A percentile compares a stretch with the other conserved stretches of the same genome.
phyloP scores from a whole-genome alignment of 2,113 vertebrate genomes.

The Pantherophis guttatus region DNA sequence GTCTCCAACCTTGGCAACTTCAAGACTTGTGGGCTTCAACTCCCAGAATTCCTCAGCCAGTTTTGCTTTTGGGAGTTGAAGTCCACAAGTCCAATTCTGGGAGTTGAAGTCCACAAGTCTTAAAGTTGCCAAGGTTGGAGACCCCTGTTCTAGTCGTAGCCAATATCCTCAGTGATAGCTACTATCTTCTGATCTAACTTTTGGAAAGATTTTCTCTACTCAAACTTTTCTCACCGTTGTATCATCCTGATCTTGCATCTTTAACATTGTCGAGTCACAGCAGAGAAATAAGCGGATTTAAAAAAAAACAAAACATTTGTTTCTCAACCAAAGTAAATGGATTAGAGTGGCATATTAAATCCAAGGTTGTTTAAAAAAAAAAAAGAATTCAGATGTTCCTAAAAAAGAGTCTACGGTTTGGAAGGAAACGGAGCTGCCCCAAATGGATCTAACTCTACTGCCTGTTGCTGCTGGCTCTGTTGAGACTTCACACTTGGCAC shows the following conservation, averaged over 20 bases:
- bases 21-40: no score
- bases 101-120: no score
- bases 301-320: conserved; percentile 42
- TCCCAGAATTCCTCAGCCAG: no score
- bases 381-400: neutral
- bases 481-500: conserved; percentile 68
- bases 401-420: conserved; percentile 79
- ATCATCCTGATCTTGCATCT: conserved; percentile 40
- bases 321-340: conserved; percentile 33
- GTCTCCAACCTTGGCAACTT: no score
- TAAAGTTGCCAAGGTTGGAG: no score
- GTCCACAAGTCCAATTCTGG: no score
- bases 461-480: conserved; percentile 68
- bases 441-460: conserved; percentile 90
- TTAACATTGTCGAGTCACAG: neutral
- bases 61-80: no score
- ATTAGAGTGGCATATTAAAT: conserved; percentile 34
- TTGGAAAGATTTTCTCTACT: neutral
- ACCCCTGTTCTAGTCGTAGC: neutral
- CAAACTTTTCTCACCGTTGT: conserved; percentile 8
- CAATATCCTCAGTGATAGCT: conserved; percentile 8
- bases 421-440: conserved; percentile 94
- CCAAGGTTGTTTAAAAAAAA: neutral
- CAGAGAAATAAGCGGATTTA: conserved; percentile 37
- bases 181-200: neutral